Percentiles rank a stretch among this genome's conserved stretches.
Conservation (phyloP, 92 coral and sea anemone genomes). For the Umimayanthus kanabou region DNA sequence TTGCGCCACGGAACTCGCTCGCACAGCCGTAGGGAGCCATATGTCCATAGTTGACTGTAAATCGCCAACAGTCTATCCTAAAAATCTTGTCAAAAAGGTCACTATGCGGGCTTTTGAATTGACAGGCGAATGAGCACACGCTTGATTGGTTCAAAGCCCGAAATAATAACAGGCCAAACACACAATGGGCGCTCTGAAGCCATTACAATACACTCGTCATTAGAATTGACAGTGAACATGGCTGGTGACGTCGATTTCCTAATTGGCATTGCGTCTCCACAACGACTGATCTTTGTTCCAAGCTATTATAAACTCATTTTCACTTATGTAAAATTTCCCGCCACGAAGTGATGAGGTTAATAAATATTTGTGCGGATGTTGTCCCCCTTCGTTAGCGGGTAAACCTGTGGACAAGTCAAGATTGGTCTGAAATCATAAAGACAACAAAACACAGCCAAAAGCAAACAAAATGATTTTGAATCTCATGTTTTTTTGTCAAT, state of each 20-base stretch:
- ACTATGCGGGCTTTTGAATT: constrained; percentile 63
- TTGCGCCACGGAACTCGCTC: constrained; percentile 13
- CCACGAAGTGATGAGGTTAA: constrained; percentile 5
- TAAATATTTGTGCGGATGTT: constrained; percentile 19
- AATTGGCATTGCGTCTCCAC: constrained; percentile 33
- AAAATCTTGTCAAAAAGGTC: constrained; percentile 63
- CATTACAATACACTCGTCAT: constrained; percentile 67
- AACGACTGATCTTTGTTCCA: constrained; percentile 14
- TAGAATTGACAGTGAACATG: constrained; percentile 63
- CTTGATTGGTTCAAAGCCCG: constrained; percentile 73
- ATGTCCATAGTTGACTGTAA: constrained; percentile 65
- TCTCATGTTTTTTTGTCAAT: constrained; percentile 23
- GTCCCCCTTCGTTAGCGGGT: neutral
- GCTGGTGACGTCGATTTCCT: constrained; percentile 44
- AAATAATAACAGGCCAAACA: constrained; percentile 54
- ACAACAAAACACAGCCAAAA: neutral
- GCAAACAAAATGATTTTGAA: constrained; percentile 20
- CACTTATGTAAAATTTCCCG: constrained; percentile 34
- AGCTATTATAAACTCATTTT: constrained; percentile 44
- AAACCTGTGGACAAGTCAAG: neutral
- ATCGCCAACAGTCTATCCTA: constrained; percentile 73
- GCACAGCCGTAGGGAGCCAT: constrained; percentile 57
- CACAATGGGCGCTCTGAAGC: constrained; percentile 41
- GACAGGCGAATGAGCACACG: constrained; percentile 58
- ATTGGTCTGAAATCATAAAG: neutral